These are phyloP conservation scores for Palythoa grandis DNA, from an alignment of 92 coral and sea anemone species.

Conservation along the genomic window DNA sequence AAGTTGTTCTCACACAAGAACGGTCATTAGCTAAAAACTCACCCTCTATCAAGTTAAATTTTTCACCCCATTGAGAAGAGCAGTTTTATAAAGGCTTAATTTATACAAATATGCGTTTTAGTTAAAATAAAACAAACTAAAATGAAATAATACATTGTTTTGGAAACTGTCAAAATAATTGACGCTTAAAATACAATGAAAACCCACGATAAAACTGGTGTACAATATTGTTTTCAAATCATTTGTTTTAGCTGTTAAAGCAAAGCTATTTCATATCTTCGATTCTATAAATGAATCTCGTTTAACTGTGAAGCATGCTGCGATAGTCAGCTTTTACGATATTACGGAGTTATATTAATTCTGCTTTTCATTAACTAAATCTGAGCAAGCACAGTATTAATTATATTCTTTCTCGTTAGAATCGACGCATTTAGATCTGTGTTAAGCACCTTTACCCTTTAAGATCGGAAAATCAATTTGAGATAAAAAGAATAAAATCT, in stretches of 20 bases:
- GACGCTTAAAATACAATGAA: not conserved
- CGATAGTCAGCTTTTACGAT: not conserved
- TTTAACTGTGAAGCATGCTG: not conserved
- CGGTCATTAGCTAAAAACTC: not conserved
- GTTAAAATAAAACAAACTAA: not conserved
- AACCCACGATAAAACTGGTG: not conserved
- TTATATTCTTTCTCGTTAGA: not conserved
- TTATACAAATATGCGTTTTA: not conserved
- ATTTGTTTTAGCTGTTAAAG: not conserved
- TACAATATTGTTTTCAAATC: not conserved
- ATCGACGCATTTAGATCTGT: not conserved
- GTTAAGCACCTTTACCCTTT: not conserved
- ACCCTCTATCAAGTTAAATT: conserved; percentile 12
- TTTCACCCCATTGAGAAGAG: not conserved
- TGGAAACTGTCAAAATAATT: not conserved
- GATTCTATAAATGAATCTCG: not conserved
- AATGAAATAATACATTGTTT: not conserved
- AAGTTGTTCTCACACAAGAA: not conserved
- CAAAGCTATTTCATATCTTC: not conserved
- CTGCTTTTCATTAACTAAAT: not conserved
- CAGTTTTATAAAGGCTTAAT: not conserved
- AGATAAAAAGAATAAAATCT: not conserved
- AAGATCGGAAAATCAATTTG: not conserved
- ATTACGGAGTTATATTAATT: not conserved
- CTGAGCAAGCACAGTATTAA: not conserved